Evolutionary conservation across 1,140 invertebrate species (phyloP).

Genomic region (Triops cancriformis): DNA sequence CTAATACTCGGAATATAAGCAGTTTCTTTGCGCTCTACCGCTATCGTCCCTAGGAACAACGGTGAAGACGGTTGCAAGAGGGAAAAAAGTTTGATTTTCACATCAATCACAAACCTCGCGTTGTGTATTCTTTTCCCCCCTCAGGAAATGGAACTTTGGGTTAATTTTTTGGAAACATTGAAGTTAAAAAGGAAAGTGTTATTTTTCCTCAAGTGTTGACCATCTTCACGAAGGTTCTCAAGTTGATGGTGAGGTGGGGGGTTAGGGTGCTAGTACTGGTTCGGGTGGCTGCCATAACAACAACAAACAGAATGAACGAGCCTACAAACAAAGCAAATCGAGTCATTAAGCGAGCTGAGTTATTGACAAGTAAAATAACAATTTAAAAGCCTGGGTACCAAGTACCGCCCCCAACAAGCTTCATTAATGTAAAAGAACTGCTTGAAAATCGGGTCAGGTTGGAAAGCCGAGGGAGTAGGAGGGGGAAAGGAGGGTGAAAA

Average conservation of each 20-base stretch:
- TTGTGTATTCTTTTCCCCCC: neutral
- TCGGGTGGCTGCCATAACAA: neutral
- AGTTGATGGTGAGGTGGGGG: neutral
- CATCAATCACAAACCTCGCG: neutral
- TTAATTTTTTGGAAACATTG: conserved; percentile 1
- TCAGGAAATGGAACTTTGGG: neutral
- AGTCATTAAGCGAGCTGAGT: no score
- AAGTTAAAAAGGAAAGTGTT: neutral
- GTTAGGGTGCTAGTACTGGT: neutral
- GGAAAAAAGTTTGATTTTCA: neutral
- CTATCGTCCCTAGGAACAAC: neutral
- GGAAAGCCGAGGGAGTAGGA: neutral
- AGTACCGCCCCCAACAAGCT: no score
- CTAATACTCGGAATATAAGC: conserved; percentile 6
- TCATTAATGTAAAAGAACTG: no score
- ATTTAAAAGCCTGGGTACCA: no score
- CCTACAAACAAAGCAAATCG: no score
- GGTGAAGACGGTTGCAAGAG: neutral
- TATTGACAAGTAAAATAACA: no score
- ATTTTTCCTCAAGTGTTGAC: neutral
- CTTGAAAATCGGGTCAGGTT: neutral
- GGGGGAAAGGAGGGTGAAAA: neutral
- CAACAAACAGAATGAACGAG: no score
- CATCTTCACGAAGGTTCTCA: neutral
- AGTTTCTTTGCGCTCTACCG: neutral